Percentiles rank a stretch among this genome's conserved stretches.
Evolutionary conservation across 2,888 invertebrate genomes (phyloP).

Genomic region (Bibio marci): DNA sequence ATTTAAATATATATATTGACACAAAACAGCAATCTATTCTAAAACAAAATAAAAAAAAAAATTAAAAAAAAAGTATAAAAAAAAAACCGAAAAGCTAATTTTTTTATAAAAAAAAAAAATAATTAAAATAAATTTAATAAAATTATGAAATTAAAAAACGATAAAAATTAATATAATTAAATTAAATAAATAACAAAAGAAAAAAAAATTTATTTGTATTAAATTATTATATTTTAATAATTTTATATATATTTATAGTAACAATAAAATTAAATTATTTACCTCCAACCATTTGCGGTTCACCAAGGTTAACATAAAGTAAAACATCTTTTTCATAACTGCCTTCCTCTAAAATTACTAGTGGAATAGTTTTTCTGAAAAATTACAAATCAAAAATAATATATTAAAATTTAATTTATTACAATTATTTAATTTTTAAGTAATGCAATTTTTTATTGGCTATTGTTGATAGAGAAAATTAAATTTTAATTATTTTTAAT

Average conservation of each 20-base stretch:
- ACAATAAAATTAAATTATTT: constrained; percentile 20
- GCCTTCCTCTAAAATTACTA: constrained; percentile 89
- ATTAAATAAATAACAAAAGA: no score
- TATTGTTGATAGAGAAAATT: no score
- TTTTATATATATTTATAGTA: background rate
- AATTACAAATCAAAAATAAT: constrained; percentile 7
- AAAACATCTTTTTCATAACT: constrained; percentile 93
- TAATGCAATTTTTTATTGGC: no score
- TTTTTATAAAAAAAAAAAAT: constrained; percentile 2
- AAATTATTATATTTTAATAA: no score
- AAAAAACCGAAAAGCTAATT: constrained; percentile 11
- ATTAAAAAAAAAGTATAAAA: constrained; percentile 19
- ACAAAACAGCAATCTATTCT: constrained; percentile 4
- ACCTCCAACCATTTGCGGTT: constrained; percentile 80
- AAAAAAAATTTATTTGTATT: no score
- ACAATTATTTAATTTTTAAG: no score
- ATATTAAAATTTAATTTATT: no score
- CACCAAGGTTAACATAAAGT: constrained; percentile 82
- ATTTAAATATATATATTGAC: constrained; percentile 19
- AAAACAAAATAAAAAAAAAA: background rate
- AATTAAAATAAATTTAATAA: constrained; percentile 8
- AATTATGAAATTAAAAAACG: background rate
- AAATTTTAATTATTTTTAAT: no score
- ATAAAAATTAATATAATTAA: no score
- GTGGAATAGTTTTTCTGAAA: constrained; percentile 72